Base-by-base conservation (phyloP, 2,113 vertebrate genomes). In the Istiophorus platypterus region DNA sequence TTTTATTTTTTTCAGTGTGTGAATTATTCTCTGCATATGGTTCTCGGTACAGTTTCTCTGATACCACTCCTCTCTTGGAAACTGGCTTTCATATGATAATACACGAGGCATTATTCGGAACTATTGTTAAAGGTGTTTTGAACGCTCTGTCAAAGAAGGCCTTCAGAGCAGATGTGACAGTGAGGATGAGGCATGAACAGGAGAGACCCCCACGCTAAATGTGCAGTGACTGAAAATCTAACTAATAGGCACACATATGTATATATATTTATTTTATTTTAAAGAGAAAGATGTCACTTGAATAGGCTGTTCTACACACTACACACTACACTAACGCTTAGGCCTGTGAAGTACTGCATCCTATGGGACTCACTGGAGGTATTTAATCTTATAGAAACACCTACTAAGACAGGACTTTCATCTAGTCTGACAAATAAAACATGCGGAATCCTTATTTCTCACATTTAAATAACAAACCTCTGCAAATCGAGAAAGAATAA, bases 71-170 rank as follows among this genome's bases (percentile, higher is more conserved):
- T 78, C 59, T 26, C 27, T 65, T 41, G 70, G 31, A 75, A 74
- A 59, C 66, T 5, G 24, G 0, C 74, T 84, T 90, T 87, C 61
- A 82, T 80, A 65, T 85, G 78, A 67, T 78, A 86, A 88, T 90
- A 70, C 29, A 67, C 56, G 52, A 14, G 45, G 2, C 45, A 73
- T 82, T 71, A 74, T 82, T 81, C 72, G 62, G 39, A 29, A 42
- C 51, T 49, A 14, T 78, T 81, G 58, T 69, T 81, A 29, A 66
- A 72, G 7, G 56, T 61, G 62, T 85, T 82, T 89, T 81, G 77
- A 86, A 75, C 72, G 80, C 41, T 14, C 41, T 42, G 12, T 77
- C 34, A 61, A 61, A 49, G 42, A 22, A 0, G 3, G 14, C 51
- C 58, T 4, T n/a, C 29, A 37, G 57, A 83, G 73, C 29, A 56